A percentile compares a stretch with the other conserved stretches of the same genome.
These are phyloP conservation scores for Falco columbarius DNA, from an alignment of 2,797 vertebrate species.

Conservation along the genomic window DNA sequence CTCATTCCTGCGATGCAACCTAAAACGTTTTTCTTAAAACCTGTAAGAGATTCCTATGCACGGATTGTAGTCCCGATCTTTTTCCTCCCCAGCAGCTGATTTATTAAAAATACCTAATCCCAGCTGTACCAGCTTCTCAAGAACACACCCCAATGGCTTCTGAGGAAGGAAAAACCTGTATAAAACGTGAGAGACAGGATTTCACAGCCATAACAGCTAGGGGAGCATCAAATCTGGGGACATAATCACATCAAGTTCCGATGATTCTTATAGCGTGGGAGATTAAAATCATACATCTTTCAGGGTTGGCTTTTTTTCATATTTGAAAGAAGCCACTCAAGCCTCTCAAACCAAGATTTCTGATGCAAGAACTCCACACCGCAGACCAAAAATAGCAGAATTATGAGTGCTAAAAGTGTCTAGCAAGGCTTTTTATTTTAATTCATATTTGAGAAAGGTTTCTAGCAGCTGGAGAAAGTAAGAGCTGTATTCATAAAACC, in stretches of 20 bases:
- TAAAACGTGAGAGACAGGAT: not conserved
- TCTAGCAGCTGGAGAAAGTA: slow-evolving; percentile 73
- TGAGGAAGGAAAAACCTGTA: not conserved
- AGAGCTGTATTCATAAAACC: slow-evolving; percentile 77
- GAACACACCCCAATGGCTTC: not conserved
- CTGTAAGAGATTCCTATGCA: not conserved
- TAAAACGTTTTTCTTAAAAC: not conserved
- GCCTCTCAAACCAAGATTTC: slow-evolving; percentile 28
- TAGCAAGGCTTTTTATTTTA: slow-evolving; percentile 72
- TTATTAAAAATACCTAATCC: slow-evolving; percentile 2
- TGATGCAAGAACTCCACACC: slow-evolving; percentile 38
- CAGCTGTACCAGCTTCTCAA: not conserved
- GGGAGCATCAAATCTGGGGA: not conserved
- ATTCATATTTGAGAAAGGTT: slow-evolving; percentile 76
- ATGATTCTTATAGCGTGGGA: not conserved
- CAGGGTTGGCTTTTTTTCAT: not conserved
- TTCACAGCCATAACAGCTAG: not conserved
- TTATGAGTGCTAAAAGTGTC: slow-evolving; percentile 57
- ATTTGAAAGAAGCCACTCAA: slow-evolving; percentile 60
- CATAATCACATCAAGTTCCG: not conserved
- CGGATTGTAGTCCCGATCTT: not conserved
- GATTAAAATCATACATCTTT: not conserved
- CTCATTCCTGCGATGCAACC: not conserved
- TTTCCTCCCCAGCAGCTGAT: not conserved
- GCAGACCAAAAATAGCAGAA: slow-evolving; percentile 57